These are phyloP conservation scores for Mythimna pallens DNA, from an alignment of 2,888 invertebrate genomes.

Conservation along the genomic window DNA sequence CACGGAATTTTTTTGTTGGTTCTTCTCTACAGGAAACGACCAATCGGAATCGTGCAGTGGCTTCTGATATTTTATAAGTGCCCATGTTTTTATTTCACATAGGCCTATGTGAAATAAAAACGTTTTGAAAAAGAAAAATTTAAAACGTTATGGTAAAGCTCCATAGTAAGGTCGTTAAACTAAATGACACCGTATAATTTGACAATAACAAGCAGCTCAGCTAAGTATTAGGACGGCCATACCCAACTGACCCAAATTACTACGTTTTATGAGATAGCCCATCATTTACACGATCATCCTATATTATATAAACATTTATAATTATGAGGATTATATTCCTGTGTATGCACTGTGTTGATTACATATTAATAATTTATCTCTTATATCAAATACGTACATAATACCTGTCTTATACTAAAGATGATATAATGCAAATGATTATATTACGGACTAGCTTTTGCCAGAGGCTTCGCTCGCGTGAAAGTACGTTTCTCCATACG, in stretches of 20 bases:
- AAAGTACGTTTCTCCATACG: too few relatives aligned
- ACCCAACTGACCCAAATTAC: slow-evolving; percentile 55
- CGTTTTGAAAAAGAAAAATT: too few relatives aligned
- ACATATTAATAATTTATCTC: slow-evolving; percentile 12
- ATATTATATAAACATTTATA: slow-evolving; percentile 3
- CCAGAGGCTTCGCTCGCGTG: too few relatives aligned
- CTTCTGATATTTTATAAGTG: too few relatives aligned
- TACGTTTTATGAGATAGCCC: slow-evolving; percentile 34
- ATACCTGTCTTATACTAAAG: background rate
- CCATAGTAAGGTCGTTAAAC: background rate
- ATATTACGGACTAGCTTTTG: too few relatives aligned
- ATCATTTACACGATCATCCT: slow-evolving; percentile 16
- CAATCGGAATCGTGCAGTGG: too few relatives aligned
- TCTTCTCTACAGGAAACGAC: too few relatives aligned
- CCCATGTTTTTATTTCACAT: too few relatives aligned
- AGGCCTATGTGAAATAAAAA: too few relatives aligned
- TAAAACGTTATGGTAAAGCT: too few relatives aligned
- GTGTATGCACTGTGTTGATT: background rate
- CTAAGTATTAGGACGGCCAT: slow-evolving; percentile 20
- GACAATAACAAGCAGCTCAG: background rate
- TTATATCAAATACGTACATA: background rate
- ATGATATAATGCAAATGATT: background rate
- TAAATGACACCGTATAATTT: background rate
- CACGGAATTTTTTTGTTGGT: too few relatives aligned
- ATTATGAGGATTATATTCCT: background rate